A percentile compares a stretch with the other conserved stretches of the same genome.
These are phyloP conservation scores for Oscheius sp. DNA, from an alignment of 2,888 invertebrate genomes.

Conservation along the genomic window DNA sequence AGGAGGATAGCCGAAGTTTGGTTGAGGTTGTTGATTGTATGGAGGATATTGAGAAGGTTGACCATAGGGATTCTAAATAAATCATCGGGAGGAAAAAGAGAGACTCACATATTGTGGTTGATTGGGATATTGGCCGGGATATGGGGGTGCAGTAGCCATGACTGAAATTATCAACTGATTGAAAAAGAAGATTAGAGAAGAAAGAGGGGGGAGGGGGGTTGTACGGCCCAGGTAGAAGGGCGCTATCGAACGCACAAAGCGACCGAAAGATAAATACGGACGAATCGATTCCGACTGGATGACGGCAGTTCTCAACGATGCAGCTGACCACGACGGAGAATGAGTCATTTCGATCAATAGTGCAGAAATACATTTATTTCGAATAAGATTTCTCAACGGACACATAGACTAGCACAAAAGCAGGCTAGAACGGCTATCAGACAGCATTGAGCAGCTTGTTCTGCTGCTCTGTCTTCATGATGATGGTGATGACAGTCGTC, in stretches of 20 bases:
- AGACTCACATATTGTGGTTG: slow-evolving; percentile 15
- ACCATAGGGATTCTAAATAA: neutral
- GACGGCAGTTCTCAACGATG: neutral
- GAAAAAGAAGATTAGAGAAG: too few species aligned
- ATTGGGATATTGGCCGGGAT: slow-evolving; percentile 6
- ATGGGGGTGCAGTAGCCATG: slow-evolving; percentile 16
- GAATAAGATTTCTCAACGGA: neutral
- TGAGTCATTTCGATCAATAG: slow-evolving; percentile 16
- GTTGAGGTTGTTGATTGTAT: neutral
- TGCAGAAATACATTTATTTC: neutral
- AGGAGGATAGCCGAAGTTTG: slow-evolving; percentile 1
- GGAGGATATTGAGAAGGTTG: neutral
- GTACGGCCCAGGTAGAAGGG: neutral
- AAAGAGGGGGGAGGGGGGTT: neutral
- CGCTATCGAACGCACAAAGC: slow-evolving; percentile 14
- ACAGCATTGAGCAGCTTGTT: slow-evolving; percentile 15
- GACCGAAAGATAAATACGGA: slow-evolving; percentile 18
- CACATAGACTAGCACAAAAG: slow-evolving; percentile 13
- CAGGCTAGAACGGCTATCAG: slow-evolving; percentile 21
- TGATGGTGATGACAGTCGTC: slow-evolving; percentile 25
- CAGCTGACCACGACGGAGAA: neutral
- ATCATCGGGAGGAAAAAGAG: too few species aligned
- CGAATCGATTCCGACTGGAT: slow-evolving; percentile 2
- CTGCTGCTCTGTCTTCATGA: slow-evolving; percentile 3
- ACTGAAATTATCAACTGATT: neutral